phyloP scores from a whole-genome alignment of 2,113 vertebrate species.

The Pterocles gutturalis region DNA sequence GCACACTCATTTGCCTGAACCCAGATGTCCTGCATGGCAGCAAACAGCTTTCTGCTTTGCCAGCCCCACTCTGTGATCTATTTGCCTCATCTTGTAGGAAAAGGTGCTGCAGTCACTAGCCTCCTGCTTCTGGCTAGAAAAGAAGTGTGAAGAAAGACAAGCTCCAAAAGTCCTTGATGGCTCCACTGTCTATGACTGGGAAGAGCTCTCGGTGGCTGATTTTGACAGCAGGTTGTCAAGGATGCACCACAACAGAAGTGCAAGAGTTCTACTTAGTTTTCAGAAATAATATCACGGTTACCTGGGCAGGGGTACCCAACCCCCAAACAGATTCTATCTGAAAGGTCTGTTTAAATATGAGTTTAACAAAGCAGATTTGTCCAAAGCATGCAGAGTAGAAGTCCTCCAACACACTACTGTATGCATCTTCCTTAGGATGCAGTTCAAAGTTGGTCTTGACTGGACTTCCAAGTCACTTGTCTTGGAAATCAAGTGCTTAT shows the following conservation, averaged over 20 bases:
- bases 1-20: fast-evolving
- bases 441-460: background rate
- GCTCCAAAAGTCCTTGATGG: background rate
- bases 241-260: background rate
- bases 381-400: background rate
- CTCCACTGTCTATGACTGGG: background rate
- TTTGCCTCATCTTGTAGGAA: background rate
- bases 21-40: background rate
- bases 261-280: background rate
- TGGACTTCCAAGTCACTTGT: background rate
- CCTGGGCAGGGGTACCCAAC: background rate
- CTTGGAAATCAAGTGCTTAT: background rate
- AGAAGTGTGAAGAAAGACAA: fast-evolving
- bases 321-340: background rate
- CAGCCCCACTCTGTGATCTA: background rate
- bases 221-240: background rate
- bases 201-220: background rate
- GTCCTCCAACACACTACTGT: background rate
- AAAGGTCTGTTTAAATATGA: background rate
- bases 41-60: background rate
- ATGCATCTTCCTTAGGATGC: background rate
- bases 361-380: background rate
- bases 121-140: background rate
- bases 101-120: background rate
- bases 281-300: background rate